Evolutionary conservation across 2,888 invertebrate genomes (phyloP), one percentile per base, ranked within the genome.

Genomic region (Parnassius apollo): DNA sequence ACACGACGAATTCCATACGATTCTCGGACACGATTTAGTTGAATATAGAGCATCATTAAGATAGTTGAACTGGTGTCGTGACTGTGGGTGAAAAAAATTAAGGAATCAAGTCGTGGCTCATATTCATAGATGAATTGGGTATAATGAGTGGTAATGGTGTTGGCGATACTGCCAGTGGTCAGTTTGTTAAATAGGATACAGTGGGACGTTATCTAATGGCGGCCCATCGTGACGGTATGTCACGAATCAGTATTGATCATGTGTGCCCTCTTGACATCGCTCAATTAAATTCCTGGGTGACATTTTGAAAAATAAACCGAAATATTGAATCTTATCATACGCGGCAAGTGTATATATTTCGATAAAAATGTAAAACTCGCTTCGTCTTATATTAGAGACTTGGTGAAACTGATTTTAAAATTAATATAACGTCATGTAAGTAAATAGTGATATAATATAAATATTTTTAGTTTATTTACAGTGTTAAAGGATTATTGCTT

Each of bases 1-100:
- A 80, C 75, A 73, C 76, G 75, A 71, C 69, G 75, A 73, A 80
- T 80, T 76, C 78, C 75, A 73, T 71, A 74, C 74, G 75, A 75
- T 72, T 69, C 76, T 68, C 66, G 67, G 68, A 73, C 75, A 81
- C 80, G 76, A 82, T 81, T 80, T 76, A 77, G 76, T 80, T 75
- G 71, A 78, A 84, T 83, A 82, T 81, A 76, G 84, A 79, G 71
- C 80, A 79, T 84, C 85, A 81, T 85, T 85, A 86, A 78, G 77
- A 77, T 74, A 71, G 74, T 69, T 66, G 69, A 72, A 71, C 56
- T 66, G 51, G 70, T 74, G 78, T 81, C 83, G 83, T 85, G 81
- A 83, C 78, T 72, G 61, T 62, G 66, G 69, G 68, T 69, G 73
- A 76, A 72, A 73, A 73, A 74, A 72, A 71, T 70, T 69, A 71